Evolutionary conservation across 2,888 invertebrate genomes (phyloP).

Genomic region (Oligia latruncula): DNA sequence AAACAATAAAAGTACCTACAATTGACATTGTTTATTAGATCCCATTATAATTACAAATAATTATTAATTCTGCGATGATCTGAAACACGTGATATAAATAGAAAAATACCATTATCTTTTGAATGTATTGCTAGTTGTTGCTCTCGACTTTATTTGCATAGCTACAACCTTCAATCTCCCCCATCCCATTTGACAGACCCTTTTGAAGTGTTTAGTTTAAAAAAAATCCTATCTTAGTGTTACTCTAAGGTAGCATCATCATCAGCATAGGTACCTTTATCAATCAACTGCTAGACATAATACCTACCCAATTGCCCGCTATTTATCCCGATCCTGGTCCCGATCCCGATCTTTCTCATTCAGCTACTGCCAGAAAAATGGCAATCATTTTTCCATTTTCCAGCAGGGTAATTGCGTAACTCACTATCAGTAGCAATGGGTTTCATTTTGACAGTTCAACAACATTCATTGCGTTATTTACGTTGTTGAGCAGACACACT

Average conservation of each 20-base stretch:
- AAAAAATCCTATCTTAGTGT: not conserved
- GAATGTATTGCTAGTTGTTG: not conserved
- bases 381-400: too few relatives aligned
- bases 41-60: constrained; percentile 1
- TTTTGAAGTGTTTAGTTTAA: not conserved
- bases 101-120: constrained; percentile 4
- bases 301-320: too few relatives aligned
- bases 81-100: constrained; percentile 15
- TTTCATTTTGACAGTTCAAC: too few relatives aligned
- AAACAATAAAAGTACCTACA: constrained; percentile 33
- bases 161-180: not conserved
- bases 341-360: too few relatives aligned
- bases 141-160: too few relatives aligned
- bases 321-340: too few relatives aligned
- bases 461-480: too few relatives aligned
- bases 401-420: too few relatives aligned
- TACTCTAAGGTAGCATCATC: too few relatives aligned
- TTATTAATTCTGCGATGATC: constrained; percentile 25
- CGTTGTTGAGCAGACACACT: too few relatives aligned
- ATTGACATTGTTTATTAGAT: constrained; percentile 15
- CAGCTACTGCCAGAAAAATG: not conserved
- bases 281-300: too few relatives aligned
- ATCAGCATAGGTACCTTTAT: not conserved
- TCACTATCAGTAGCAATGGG: too few relatives aligned
- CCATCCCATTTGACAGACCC: not conserved